Evolutionary conservation across 2,888 invertebrate species (phyloP).

Genomic region (Dolomedes plantarius): DNA sequence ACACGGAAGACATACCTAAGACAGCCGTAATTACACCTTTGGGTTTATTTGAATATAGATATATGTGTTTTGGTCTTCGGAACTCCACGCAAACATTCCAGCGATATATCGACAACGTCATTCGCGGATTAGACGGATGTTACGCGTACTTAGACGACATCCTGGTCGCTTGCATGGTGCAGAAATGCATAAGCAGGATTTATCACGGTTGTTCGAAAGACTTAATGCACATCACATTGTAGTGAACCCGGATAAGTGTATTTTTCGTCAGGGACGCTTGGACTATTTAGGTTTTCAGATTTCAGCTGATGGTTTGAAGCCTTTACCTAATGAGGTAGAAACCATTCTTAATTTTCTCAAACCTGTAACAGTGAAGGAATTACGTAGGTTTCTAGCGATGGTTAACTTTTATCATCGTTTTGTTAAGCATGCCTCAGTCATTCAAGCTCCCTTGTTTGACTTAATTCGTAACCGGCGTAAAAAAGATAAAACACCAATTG

Average conservation of each 20-base stretch:
- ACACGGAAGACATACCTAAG: background rate
- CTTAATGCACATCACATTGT: background rate
- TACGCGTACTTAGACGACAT: background rate
- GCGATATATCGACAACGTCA: background rate
- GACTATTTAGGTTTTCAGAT: background rate
- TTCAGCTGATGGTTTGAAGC: too few relatives aligned
- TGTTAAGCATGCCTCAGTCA: background rate
- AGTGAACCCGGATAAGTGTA: background rate
- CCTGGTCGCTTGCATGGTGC: too few relatives aligned
- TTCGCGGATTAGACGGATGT: too few relatives aligned
- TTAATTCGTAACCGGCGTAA: background rate
- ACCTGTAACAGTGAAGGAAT: background rate
- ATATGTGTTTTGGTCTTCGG: background rate
- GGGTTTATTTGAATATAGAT: background rate
- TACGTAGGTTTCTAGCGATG: background rate
- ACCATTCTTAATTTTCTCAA: background rate
- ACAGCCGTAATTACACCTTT: background rate
- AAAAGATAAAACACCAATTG: background rate
- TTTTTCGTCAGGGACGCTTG: background rate
- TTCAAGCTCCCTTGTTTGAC: too few relatives aligned
- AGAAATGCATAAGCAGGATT: background rate
- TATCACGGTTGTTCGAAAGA: background rate
- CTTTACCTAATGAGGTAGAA: background rate
- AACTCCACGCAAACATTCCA: background rate
- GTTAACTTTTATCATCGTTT: background rate